These are phyloP conservation scores for Vanessa cardui DNA, from an alignment of 2,888 invertebrate genomes.

Conservation along the genomic window DNA sequence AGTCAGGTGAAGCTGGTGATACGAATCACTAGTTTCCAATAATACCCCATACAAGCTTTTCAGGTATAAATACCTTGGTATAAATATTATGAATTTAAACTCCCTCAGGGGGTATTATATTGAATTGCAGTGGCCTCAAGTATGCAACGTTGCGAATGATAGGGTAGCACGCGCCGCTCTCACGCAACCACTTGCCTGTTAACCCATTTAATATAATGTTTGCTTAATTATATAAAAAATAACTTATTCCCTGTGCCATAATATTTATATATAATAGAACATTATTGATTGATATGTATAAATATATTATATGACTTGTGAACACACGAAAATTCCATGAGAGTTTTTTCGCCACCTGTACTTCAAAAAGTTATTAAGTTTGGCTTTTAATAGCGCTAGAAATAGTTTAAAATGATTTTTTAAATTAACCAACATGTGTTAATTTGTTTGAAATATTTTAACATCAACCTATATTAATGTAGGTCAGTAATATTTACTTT, in stretches of 20 bases:
- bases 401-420: too few relatives aligned
- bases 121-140: conserved; percentile 26
- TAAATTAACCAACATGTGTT: too few relatives aligned
- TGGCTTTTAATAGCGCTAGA: too few relatives aligned
- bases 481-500: too few relatives aligned
- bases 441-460: too few relatives aligned
- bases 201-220: conserved; percentile 28
- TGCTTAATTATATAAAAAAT: conserved; percentile 18
- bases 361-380: too few relatives aligned
- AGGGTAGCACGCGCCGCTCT: conserved; percentile 23
- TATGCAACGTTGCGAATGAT: conserved; percentile 21
- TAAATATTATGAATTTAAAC: conserved; percentile 13
- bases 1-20: too few relatives aligned
- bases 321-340: not conserved
- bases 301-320: not conserved
- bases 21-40: conserved; percentile 7
- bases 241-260: conserved; percentile 15
- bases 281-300: not conserved
- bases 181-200: conserved; percentile 34
- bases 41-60: conserved; percentile 2
- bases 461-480: too few relatives aligned
- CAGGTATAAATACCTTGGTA: conserved; percentile 6
- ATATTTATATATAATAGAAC: not conserved
- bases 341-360: too few relatives aligned
- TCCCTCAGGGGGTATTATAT: conserved; percentile 23